Evolutionary conservation across 2,797 vertebrate genomes (phyloP).

Genomic region (Amphiprion clarkii): DNA sequence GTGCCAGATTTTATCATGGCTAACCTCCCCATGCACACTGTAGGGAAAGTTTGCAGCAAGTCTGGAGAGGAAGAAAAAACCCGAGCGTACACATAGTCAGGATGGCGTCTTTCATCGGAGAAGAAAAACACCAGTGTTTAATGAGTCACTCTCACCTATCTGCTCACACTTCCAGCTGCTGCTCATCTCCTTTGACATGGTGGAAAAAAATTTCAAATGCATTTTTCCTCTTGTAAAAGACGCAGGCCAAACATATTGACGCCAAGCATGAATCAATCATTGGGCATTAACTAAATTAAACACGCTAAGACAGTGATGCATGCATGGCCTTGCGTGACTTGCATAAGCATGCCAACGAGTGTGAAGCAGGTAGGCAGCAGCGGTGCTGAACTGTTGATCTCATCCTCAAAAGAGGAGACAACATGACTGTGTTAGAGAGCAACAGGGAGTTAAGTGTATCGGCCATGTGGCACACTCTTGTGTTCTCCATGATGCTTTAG

Average conservation of each 20-base stretch:
- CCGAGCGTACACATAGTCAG: conserved; percentile 12
- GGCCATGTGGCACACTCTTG: conserved; percentile 43
- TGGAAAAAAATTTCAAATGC: conserved; percentile 50
- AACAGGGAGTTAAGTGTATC: conserved; percentile 15
- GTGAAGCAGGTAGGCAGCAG: background rate
- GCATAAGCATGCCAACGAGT: conserved; percentile 1
- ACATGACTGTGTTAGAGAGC: background rate
- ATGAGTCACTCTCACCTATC: conserved; percentile 63
- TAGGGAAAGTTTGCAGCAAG: conserved; percentile 25
- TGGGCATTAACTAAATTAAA: conserved; percentile 40
- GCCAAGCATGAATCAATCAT: conserved; percentile 61
- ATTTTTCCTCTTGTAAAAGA: conserved; percentile 41
- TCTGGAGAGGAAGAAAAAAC: conserved; percentile 14
- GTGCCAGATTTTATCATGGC: conserved; percentile 51
- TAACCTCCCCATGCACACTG: conserved; percentile 22
- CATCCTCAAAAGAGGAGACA: background rate
- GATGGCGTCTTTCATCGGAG: conserved; percentile 52
- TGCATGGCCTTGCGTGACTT: conserved; percentile 34
- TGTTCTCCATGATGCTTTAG: conserved; percentile 27
- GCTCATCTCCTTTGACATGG: conserved; percentile 35
- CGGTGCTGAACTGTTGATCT: background rate
- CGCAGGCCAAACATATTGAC: conserved; percentile 16
- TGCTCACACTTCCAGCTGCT: conserved; percentile 52
- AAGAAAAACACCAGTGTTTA: conserved; percentile 26
- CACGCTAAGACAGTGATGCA: conserved; percentile 27